Base-by-base conservation (phyloP, 2,113 vertebrate genomes). In the Paradisaea rubra region DNA sequence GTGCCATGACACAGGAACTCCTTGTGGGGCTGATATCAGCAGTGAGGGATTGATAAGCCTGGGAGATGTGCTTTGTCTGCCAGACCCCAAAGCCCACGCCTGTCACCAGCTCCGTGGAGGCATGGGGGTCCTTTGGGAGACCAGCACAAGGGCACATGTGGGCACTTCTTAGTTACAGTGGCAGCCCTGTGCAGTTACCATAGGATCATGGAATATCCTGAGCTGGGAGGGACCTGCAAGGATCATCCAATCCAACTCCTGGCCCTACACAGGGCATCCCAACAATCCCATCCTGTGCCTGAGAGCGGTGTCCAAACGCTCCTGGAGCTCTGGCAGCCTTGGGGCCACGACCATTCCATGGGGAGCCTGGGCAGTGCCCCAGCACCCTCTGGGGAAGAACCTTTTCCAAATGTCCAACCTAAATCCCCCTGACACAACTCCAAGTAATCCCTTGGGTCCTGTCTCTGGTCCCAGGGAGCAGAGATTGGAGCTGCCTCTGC, bases 261-360 rank as follows among this genome's bases (percentile, higher is more conserved):
- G 41, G 0, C 49, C 49, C 22, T 37, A 0, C 54, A 27, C n/a
- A 69, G 53, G 33, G 3, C 35, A 56, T 1, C 49, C 41, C 63
- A 37, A 11, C 31, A 49, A 20, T 37, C 18, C 18, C 42, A 42
- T 5, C 25, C 15, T 4, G 5, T 33, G 0, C 31, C 31, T 54
- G 12, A 13, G 54, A 41, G 70, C 1, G 0, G 1, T 69, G 47
- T 37, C 22, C 35, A 49, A 83, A 1, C 0, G 0, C 5, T 20
- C 2, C 53, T 47, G 7, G 10, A 68, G 61, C 45, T 69, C 79
- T 76, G 63, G 11, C 31, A 89, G 54, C 30, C 25, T 2, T 19
- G 25, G n/a, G 4, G n/a, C 17, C 0, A 0, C 1, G 39, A 1
- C 41, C 39, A 42, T 39, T 31, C 25, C 25, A 47, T 27, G 54